Evolutionary conservation across 2,888 invertebrate genomes (phyloP).

Genomic region (Dasysyrphus albostriatus): DNA sequence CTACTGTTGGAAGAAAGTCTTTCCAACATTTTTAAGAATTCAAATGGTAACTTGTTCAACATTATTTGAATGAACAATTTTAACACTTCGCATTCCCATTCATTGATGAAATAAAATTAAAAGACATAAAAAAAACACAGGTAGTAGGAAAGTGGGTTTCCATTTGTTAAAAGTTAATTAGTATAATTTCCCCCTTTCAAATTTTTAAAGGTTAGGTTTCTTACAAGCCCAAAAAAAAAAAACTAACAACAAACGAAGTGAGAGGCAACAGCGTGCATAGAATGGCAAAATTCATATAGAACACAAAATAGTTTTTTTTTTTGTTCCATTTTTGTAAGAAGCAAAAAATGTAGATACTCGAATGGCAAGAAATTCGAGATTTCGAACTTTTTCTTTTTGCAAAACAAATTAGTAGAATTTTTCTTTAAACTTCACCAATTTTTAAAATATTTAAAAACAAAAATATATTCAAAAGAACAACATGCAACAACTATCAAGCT

Average conservation of each 20-base stretch:
- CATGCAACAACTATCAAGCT: not conserved
- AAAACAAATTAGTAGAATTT: not conserved
- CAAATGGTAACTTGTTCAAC: too few relatives aligned
- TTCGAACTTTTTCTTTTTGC: not conserved
- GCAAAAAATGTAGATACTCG: too few relatives aligned
- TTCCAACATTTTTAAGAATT: too few relatives aligned
- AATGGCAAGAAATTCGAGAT: not conserved
- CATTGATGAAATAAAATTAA: too few relatives aligned
- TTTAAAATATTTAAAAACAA: not conserved
- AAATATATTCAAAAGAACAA: not conserved
- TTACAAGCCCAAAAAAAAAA: not conserved
- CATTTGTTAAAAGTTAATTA: not conserved
- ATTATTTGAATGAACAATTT: too few relatives aligned
- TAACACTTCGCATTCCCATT: too few relatives aligned
- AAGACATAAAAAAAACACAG: too few relatives aligned
- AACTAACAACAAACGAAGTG: not conserved
- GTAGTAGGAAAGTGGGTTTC: not conserved
- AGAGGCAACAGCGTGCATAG: slow-evolving; percentile 28
- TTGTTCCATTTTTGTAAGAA: not conserved
- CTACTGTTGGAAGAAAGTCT: too few relatives aligned
- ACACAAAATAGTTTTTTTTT: not conserved
- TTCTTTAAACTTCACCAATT: not conserved
- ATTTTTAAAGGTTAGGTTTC: not conserved
- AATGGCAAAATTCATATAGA: not conserved
- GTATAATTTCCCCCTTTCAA: not conserved